A percentile compares a stretch with the other conserved stretches of the same genome.
phyloP scores from a whole-genome alignment of 2,797 vertebrate genomes.

The Steatocranus sp. region DNA sequence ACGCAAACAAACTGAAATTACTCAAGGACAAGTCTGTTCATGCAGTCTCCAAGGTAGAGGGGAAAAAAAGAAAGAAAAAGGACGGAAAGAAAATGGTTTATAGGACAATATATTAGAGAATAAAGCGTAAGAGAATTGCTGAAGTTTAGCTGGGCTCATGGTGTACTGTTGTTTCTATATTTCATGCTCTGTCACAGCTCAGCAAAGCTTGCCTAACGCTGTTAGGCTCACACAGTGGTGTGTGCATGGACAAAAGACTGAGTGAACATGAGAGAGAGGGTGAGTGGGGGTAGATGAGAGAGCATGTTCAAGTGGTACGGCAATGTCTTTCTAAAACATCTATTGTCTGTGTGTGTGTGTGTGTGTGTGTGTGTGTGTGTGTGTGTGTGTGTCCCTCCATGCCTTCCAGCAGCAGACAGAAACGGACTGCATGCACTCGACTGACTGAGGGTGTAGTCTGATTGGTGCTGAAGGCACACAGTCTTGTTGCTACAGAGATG shows the following conservation, averaged over 20 bases:
- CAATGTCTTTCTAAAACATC: constrained; percentile 32
- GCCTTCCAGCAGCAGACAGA: neutral
- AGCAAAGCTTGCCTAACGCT: constrained; percentile 62
- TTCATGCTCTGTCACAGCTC: constrained; percentile 68
- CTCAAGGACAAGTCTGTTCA: constrained; percentile 6
- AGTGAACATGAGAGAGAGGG: neutral
- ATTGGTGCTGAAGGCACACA: constrained; percentile 39
- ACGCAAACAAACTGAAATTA: constrained; percentile 33
- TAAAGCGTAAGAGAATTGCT: constrained; percentile 17
- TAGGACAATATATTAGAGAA: constrained; percentile 35
- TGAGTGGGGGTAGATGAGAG: constrained; percentile 20
- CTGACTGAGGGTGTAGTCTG: constrained; percentile 35
- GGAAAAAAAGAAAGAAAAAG: neutral
- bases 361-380: neutral
- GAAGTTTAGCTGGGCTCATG: constrained; percentile 38
- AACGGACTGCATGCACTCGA: constrained; percentile 10
- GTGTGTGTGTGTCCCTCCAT: neutral
- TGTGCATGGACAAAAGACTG: constrained; percentile 25
- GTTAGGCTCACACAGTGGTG: constrained; percentile 53
- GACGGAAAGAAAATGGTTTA: constrained; percentile 8
- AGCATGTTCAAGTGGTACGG: constrained; percentile 24
- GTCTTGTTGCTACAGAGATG: constrained; percentile 64
- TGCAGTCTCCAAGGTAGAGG: neutral
- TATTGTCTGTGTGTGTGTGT: constrained; percentile 1
- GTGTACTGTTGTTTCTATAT: constrained; percentile 62